These are phyloP conservation scores for Mimachlamys varia DNA, from an alignment of 2,888 invertebrate genomes.

Conservation along the genomic window DNA sequence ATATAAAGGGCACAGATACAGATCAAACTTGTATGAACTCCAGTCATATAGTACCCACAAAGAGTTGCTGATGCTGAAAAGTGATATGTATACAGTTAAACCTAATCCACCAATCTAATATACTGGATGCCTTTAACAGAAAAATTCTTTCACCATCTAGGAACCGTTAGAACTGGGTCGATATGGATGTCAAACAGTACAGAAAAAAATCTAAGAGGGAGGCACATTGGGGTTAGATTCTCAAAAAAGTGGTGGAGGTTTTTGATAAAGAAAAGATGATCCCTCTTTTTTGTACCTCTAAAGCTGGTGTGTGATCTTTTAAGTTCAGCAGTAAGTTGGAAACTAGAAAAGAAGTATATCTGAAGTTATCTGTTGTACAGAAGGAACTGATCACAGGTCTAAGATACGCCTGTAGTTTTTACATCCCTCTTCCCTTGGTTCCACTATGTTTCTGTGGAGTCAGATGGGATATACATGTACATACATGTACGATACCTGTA, in stretches of 20 bases:
- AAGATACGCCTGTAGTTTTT: not conserved
- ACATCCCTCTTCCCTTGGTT: too few relatives aligned
- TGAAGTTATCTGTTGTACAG: not conserved
- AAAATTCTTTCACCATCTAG: not conserved
- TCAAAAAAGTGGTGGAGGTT: too few relatives aligned
- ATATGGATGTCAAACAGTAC: not conserved
- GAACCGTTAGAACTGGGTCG: slow-evolving; percentile 13
- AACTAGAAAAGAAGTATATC: not conserved
- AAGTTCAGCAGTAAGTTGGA: not conserved
- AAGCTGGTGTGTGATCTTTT: not conserved
- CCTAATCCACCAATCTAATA: not conserved
- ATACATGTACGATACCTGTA: too few relatives aligned
- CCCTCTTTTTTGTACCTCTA: not conserved
- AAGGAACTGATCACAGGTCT: not conserved
- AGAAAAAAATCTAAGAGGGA: not conserved
- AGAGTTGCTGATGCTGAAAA: not conserved
- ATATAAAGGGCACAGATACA: not conserved
- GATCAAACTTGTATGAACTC: not conserved
- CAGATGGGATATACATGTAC: too few relatives aligned
- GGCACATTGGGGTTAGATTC: not conserved
- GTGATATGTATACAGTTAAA: not conserved
- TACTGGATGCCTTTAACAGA: not conserved
- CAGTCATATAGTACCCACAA: not conserved
- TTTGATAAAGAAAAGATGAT: not conserved
- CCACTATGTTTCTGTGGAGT: too few relatives aligned